phyloP scores from a whole-genome alignment of 1,140 invertebrate genomes.

The Delia radicum region DNA sequence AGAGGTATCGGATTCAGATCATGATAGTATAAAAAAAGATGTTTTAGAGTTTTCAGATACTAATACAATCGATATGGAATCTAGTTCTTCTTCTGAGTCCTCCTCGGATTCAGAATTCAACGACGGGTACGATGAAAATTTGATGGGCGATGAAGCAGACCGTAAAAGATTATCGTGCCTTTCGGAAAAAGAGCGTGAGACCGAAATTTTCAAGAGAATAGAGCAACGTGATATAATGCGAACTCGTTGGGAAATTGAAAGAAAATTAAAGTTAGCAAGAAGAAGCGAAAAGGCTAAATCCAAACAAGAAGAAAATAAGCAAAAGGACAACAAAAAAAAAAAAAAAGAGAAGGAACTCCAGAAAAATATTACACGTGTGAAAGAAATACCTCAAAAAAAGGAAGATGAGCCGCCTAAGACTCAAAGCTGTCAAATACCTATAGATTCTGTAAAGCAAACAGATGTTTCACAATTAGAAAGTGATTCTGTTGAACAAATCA shows the following conservation, averaged over 20 bases:
- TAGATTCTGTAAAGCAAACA: background rate
- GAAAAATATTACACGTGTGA: background rate
- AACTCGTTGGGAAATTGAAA: constrained; percentile 94
- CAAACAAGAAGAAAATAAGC: constrained; percentile 63
- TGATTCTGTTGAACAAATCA: constrained; percentile 8
- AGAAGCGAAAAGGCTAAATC: constrained; percentile 73
- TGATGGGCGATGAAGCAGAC: constrained; percentile 97
- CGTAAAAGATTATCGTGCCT: constrained; percentile 83
- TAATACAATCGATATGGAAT: constrained; percentile 20
- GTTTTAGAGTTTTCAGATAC: constrained; percentile 25
- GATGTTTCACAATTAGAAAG: background rate
- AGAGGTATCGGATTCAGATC: constrained; percentile 47
- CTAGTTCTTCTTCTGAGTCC: constrained; percentile 41
- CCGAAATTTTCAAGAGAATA: constrained; percentile 94
- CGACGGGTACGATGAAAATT: constrained; percentile 86
- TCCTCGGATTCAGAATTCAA: constrained; percentile 60
- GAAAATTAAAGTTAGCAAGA: constrained; percentile 84
- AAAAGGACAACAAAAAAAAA: constrained; percentile 47
- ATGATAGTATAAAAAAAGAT: constrained; percentile 37
- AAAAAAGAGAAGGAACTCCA: background rate
- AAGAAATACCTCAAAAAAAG: background rate
- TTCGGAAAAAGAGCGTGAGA: constrained; percentile 96
- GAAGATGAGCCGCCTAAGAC: background rate
- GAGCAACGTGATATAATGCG: constrained; percentile 91
- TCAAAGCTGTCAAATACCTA: background rate